Evolutionary conservation across 53 echinoderm and acorn worm genomes (phyloP), one percentile per base, ranked within the genome.

Genomic region (Arbacia lixula): DNA sequence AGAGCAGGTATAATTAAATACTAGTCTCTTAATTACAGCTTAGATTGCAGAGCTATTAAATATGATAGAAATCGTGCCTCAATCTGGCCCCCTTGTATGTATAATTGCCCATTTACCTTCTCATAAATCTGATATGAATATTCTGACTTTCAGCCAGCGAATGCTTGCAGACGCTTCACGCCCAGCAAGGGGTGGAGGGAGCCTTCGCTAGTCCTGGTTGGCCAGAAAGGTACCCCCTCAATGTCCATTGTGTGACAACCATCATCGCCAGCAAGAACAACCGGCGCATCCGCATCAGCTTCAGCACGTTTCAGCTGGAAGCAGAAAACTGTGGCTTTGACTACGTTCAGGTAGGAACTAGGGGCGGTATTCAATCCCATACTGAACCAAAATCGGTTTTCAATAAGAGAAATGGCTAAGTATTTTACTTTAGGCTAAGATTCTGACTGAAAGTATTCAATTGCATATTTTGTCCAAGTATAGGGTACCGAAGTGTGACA

Each of bases 311-410:
- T 50, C 67, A 89, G n/a, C 46, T 92, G 11, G 92, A 92, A 46
- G 83, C 30, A 22, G 56, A 85, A 0, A 35, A 38, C 0, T 92
- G 92, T 30, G 14, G 0, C 5, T 92, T 65, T 58, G 92, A 92
- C 68, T 92, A 82, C 54, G 89, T 92, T 3, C 64, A 73, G 89
- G 92, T 92, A 67, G 67, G 37, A 3, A 21, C n/a, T n/a, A n/a
- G n/a, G n/a, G n/a, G n/a, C n/a, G n/a, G n/a, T n/a, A n/a, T n/a
- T n/a, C n/a, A n/a, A n/a, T n/a, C n/a, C n/a, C n/a, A n/a, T n/a
- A n/a, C n/a, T n/a, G n/a, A n/a, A n/a, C n/a, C n/a, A n/a, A n/a
- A n/a, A n/a, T n/a, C n/a, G n/a, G n/a, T n/a, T n/a, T n/a, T n/a
- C n/a, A n/a, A n/a, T n/a, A n/a, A n/a, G n/a, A n/a, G n/a, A n/a